phyloP scores from a whole-genome alignment of 2,888 invertebrate species.

The Drosophila leonis region DNA sequence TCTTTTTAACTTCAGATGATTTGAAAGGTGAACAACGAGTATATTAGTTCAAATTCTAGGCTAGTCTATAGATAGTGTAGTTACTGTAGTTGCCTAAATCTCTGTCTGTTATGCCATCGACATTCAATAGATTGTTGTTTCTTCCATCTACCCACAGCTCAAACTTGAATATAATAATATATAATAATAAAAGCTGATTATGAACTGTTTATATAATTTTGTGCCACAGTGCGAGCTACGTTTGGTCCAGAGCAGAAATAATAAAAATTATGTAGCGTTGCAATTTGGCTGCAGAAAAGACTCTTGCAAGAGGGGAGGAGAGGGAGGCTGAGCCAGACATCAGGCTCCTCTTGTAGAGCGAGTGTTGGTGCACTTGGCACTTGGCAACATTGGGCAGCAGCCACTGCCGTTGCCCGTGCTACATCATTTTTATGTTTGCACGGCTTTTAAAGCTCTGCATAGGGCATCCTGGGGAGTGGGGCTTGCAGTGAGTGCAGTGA shows the following conservation, averaged over 20 bases:
- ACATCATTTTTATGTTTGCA: slow-evolving; percentile 74
- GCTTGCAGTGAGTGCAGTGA: slow-evolving; percentile 12
- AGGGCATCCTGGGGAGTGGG: slow-evolving; percentile 1
- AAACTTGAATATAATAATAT: neutral
- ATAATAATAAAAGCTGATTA: neutral
- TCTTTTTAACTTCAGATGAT: neutral
- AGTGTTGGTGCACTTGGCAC: slow-evolving; percentile 45
- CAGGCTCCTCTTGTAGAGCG: slow-evolving; percentile 8
- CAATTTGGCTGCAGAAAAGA: slow-evolving; percentile 68
- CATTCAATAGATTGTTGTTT: neutral
- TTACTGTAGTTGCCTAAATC: neutral
- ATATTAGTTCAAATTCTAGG: neutral
- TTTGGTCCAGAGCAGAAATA: slow-evolving; percentile 58
- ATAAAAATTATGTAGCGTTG: slow-evolving; percentile 78
- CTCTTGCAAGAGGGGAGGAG: slow-evolving; percentile 15
- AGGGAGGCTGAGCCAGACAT: neutral
- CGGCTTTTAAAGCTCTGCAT: slow-evolving; percentile 54
- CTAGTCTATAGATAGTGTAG: neutral
- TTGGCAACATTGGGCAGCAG: slow-evolving; percentile 39
- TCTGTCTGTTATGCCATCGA: neutral
- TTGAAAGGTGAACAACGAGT: neutral
- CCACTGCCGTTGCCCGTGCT: slow-evolving; percentile 42
- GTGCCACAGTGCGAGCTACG: slow-evolving; percentile 58
- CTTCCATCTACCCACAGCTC: neutral
- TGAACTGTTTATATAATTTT: slow-evolving; percentile 5